Evolutionary conservation across 2,888 invertebrate species (phyloP).

Genomic region (Capitulum mitella): DNA sequence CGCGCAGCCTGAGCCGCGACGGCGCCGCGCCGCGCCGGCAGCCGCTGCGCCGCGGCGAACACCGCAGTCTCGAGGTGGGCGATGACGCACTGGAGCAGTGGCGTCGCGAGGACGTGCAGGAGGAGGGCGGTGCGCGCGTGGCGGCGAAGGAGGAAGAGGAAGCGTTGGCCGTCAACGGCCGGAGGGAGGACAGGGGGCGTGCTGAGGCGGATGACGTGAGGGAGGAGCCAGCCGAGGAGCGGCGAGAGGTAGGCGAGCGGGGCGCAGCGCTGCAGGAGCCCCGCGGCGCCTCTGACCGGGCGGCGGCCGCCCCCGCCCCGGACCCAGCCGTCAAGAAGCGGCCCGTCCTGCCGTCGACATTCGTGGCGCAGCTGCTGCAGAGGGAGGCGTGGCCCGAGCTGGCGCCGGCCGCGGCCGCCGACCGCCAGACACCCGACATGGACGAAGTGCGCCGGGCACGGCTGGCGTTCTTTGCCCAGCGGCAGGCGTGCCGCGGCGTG

Average conservation of each 20-base stretch:
- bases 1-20: not conserved
- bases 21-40: not conserved
- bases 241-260: not conserved
- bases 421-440: conserved; percentile 38
- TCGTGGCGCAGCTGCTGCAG: conserved; percentile 20
- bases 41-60: not conserved
- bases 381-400: not conserved
- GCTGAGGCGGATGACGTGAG: no score
- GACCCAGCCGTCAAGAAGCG: not conserved
- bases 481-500: not conserved
- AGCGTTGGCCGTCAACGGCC: no score
- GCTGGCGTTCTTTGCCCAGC: conserved; percentile 42
- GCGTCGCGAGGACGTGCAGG: not conserved
- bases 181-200: no score
- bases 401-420: conserved; percentile 31
- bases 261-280: not conserved
- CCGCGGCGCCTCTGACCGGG: not conserved
- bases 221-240: no score
- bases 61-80: not conserved
- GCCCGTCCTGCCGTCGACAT: not conserved
- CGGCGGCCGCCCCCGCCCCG: no score
- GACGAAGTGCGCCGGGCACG: conserved; percentile 44
- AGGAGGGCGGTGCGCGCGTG: not conserved
- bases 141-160: no score
- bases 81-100: not conserved